Base-by-base conservation (phyloP, 2,888 invertebrate genomes). In the Chloromyia formosa region DNA sequence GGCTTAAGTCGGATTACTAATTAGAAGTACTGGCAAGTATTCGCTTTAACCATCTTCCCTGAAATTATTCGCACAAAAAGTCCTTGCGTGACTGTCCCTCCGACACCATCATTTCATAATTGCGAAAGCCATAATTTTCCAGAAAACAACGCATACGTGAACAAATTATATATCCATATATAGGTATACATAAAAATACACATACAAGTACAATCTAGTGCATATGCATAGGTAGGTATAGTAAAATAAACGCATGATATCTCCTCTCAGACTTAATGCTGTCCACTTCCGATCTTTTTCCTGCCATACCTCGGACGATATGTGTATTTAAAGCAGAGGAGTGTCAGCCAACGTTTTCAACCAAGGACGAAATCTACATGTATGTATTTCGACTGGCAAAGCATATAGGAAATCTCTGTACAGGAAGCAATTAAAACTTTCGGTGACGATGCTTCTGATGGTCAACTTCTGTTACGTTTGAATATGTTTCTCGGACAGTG, bases 361-460 rank as follows among this genome's bases (percentile, higher is more conserved):
- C 20, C 22, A 22, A 66, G 23, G 66, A 49, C 45, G 45, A 23
- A 20, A 23, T 35, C 42, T 10, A 18, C 16, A 40, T 10, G 22
- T 66, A 16, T 66, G 45, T n/a, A 35, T 35, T 35, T 35, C 27
- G 27, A 35, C 27, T 18, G 66, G 22, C 56, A 58, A 42, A 71
- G 56, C 40, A 35, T 22, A 58, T 61, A 61, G 73, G 61, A 73
- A 73, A 73, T 60, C 49, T 73, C 61, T 35, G 73, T 61, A 56
- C 73, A 73, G 73, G 73, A 73, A 73, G 73, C 73, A 73, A 73
- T 73, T 73, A 73, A 73, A 73, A 73, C 45, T 73, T 73, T 73
- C 58, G 58, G 71, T 58, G 71, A 71, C 58, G 71, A 71, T 56
- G 56, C 71, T 71, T 35, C 22, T 58, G 35, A 66, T 49, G 66